These are phyloP conservation scores for Epizoanthus fatuus DNA, from an alignment of 92 coral and sea anemone species.

Conservation along the genomic window DNA sequence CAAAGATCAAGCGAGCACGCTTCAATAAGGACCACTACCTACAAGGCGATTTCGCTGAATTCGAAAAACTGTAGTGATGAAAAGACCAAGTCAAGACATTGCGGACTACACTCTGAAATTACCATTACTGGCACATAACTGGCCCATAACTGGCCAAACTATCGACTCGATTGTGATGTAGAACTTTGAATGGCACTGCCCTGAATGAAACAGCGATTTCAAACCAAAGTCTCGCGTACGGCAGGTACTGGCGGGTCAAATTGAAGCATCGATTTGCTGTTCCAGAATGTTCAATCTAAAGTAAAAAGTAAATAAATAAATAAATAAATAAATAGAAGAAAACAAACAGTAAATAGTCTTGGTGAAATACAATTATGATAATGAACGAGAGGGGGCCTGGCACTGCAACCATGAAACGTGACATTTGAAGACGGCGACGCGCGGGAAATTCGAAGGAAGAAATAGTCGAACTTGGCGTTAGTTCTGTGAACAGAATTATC, in stretches of 20 bases:
- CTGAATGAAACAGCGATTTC: conserved; percentile 17
- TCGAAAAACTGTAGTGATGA: background rate
- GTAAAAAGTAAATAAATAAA: too few relatives aligned
- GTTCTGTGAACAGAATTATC: too few relatives aligned
- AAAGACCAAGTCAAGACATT: background rate
- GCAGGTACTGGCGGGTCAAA: background rate
- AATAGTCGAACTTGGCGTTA: too few relatives aligned
- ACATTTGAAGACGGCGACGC: too few relatives aligned
- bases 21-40: background rate
- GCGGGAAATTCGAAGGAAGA: too few relatives aligned
- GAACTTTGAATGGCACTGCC: background rate
- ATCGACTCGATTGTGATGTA: background rate
- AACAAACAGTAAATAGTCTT: too few relatives aligned
- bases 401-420: too few relatives aligned
- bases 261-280: conserved; percentile 10
- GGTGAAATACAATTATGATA: too few relatives aligned
- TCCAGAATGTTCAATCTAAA: background rate
- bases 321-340: too few relatives aligned
- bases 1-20: conserved; percentile 21
- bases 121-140: background rate
- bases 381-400: too few relatives aligned
- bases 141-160: background rate
- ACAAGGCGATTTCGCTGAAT: conserved; percentile 25
- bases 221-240: background rate
- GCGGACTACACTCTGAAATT: background rate